Conservation (phyloP, 2,888 invertebrate species). For the Parapristionchus giblindavisi region DNA sequence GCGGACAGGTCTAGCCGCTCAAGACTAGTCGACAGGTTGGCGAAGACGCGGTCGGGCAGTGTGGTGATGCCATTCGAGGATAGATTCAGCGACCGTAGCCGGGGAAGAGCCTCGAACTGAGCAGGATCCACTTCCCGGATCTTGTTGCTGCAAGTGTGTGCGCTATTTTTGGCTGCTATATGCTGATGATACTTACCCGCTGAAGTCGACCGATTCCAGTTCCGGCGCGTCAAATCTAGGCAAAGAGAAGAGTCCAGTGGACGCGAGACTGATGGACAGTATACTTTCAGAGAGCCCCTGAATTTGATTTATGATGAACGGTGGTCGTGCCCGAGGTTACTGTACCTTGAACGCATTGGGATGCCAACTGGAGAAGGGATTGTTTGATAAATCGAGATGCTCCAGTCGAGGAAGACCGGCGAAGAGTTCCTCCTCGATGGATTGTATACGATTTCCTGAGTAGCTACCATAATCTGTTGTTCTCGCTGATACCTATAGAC, state of each 20-base stretch:
- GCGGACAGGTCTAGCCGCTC: conserved; percentile 63
- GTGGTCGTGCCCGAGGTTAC: background rate
- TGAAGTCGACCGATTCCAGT: conserved; percentile 61
- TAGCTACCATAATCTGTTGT: background rate
- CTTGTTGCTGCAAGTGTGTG: conserved; percentile 53
- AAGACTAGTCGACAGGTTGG: conserved; percentile 52
- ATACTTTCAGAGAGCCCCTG: conserved; percentile 60
- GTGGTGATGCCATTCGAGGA: conserved; percentile 61
- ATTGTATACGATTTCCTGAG: conserved; percentile 59
- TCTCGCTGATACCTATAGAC: background rate
- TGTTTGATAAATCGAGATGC: conserved; percentile 62
- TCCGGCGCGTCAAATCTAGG: conserved; percentile 59
- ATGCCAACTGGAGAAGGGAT: conserved; percentile 68
- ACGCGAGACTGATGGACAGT: conserved; percentile 61
- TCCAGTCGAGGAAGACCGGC: conserved; percentile 54
- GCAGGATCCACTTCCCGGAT: conserved; percentile 61
- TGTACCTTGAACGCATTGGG: conserved; percentile 63
- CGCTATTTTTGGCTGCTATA: background rate
- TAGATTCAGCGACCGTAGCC: conserved; percentile 52
- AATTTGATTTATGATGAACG: conserved; percentile 21
- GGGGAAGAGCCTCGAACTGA: conserved; percentile 55
- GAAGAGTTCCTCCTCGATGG: conserved; percentile 66
- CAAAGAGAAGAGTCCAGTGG: conserved; percentile 66
- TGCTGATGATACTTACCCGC: conserved; percentile 47
- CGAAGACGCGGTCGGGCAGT: conserved; percentile 52